Conservation (phyloP, 2,888 invertebrate species). For the Anodontia alba region DNA sequence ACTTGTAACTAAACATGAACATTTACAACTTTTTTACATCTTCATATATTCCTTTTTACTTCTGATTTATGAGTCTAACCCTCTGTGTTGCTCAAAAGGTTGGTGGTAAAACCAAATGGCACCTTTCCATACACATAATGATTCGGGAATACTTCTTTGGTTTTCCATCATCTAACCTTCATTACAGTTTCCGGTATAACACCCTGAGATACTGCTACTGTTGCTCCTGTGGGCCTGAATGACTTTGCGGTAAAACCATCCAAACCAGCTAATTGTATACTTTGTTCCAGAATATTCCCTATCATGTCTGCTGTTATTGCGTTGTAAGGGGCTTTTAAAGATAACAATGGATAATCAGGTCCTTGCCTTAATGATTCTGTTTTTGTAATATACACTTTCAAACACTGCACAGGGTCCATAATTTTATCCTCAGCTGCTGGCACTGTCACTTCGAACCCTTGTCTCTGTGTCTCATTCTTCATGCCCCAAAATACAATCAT, state of each 20-base stretch:
- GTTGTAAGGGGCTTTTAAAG: conserved; percentile 8
- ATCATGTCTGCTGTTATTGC: conserved; percentile 17
- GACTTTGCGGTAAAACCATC: conserved; percentile 16
- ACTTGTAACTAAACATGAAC: neutral
- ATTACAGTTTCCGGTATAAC: conserved; percentile 11
- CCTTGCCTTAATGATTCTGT: neutral
- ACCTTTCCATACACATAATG: conserved; percentile 6
- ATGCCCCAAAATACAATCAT: conserved; percentile 18
- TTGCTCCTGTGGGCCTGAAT: conserved; percentile 14
- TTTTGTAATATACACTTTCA: conserved; percentile 1
- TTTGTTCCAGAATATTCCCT: conserved; percentile 15
- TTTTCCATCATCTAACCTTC: conserved; percentile 25
- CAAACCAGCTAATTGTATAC: conserved; percentile 22
- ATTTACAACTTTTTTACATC: neutral
- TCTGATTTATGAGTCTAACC: too few relatives aligned
- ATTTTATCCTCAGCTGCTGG: neutral
- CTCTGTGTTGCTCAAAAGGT: neutral
- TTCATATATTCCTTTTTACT: neutral
- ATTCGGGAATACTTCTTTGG: conserved; percentile 4
- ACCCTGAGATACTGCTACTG: neutral
- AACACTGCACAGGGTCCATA: conserved; percentile 15
- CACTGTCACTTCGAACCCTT: conserved; percentile 18
- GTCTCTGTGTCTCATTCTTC: conserved; percentile 27
- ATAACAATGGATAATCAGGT: neutral
- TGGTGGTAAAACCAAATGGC: neutral